These are phyloP conservation scores for Drosophila borborema DNA, from an alignment of 2,888 invertebrate genomes.

Conservation along the genomic window DNA sequence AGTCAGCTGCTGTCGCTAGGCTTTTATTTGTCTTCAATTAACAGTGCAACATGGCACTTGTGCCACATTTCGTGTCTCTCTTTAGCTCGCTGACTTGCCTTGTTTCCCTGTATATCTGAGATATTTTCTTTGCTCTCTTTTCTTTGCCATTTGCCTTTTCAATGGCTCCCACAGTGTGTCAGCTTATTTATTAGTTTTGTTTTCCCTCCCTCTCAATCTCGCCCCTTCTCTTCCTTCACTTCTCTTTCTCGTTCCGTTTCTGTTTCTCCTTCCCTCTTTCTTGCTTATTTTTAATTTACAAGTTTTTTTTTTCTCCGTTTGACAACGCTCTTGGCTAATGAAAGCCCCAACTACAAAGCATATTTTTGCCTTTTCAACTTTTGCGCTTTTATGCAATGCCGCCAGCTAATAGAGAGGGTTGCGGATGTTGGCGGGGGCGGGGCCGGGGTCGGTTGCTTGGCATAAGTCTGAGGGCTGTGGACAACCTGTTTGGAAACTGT, in stretches of 20 bases:
- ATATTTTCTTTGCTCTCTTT: constrained; percentile 38
- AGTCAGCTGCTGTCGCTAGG: constrained; percentile 19
- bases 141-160: constrained; percentile 32
- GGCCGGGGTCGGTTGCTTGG: too few relatives aligned
- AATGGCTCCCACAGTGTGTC: constrained; percentile 48
- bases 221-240: too few relatives aligned
- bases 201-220: neutral
- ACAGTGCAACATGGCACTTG: constrained; percentile 79
- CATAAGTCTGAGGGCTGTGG: too few relatives aligned
- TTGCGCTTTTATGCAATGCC: constrained; percentile 68
- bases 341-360: constrained; percentile 72
- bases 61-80: constrained; percentile 56
- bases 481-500: constrained; percentile 55
- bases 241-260: neutral
- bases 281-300: constrained; percentile 63
- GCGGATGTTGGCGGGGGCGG: neutral
- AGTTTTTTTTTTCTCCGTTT: constrained; percentile 53
- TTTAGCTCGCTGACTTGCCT: constrained; percentile 33
- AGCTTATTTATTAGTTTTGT: constrained; percentile 55
- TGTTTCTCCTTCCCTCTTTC: constrained; percentile 8
- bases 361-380: constrained; percentile 66
- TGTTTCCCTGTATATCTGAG: constrained; percentile 41
- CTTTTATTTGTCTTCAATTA: constrained; percentile 77
- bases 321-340: constrained; percentile 65
- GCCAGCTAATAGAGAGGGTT: constrained; percentile 28